Base-by-base conservation (phyloP, 2,888 invertebrate genomes). In the Luffia ferchaultella region DNA sequence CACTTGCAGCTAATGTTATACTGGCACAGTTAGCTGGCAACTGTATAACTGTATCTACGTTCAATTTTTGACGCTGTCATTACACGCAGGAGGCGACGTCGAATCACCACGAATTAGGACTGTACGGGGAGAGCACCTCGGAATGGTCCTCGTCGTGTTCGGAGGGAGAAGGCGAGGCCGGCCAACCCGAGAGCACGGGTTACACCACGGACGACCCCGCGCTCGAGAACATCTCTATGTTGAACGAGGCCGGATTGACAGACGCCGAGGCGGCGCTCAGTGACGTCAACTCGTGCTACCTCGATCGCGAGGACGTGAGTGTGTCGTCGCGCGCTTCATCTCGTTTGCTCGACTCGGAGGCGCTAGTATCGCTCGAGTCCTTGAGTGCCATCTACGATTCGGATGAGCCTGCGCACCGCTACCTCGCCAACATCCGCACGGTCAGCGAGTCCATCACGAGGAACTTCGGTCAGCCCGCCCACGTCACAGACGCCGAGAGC, bases 121-220 rank as follows among this genome's bases (percentile, higher is more conserved):
- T 76, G 53, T 85, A 82, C 68, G 83, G 89, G 57, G 89, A 89
- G 64, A 92, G 92, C 72, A 91, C 92, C 62, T 92, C 92, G n/a
- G 93, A 93, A 66, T 93, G 93, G 93, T 92, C 91, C 56, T 85
- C 85, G 2, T 85, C 85, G 40, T 84, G 85, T 55, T 88, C 88
- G 16, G 87, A 87, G 65, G 77, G 86, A 53, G 76, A 86, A 65
- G 76, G 76, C 2, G 74, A 77, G 42, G 70, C 76, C 1, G 84
- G 85, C 20, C 87, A 85, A 46, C 87, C 87, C 0, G 88, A 88
- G 65, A 93, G 92, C 56, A 92, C 93, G 1, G 93, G 93, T 19
- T 94, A 93, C 68, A 93, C 92, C n/a, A 93, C 93, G 0, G 93
- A 94, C 73, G 93, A 94, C 73, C 93, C 93, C 1, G 93, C 93